phyloP scores from a whole-genome alignment of 2,888 invertebrate species.

The Eremobia ochroleuca region DNA sequence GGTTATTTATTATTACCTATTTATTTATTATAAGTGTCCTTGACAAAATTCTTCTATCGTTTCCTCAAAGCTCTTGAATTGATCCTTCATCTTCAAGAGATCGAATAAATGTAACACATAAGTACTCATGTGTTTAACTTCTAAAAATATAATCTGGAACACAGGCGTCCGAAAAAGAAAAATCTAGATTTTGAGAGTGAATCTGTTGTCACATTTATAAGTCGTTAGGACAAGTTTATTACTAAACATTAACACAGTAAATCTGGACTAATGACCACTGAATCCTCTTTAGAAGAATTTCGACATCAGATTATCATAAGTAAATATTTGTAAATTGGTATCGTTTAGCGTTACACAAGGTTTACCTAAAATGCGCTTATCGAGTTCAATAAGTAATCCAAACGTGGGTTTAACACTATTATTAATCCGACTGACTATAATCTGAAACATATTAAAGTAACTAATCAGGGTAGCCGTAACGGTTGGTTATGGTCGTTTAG shows the following conservation, averaged over 20 bases:
- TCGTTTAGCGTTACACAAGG: constrained; percentile 40
- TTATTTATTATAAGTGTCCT: too few species aligned
- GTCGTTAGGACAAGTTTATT: not conserved
- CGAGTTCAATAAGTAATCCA: constrained; percentile 23
- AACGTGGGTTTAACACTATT: constrained; percentile 19
- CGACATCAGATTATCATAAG: constrained; percentile 18
- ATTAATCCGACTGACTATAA: constrained; percentile 36
- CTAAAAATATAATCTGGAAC: not conserved
- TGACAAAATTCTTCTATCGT: not conserved
- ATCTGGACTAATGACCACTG: constrained; percentile 3
- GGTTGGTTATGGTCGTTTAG: constrained; percentile 34
- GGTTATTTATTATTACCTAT: too few species aligned
- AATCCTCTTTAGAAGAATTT: constrained; percentile 31
- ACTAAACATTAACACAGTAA: not conserved
- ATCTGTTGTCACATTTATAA: constrained; percentile 1
- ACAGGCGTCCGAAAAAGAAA: not conserved
- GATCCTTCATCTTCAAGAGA: not conserved
- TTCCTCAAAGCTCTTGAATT: not conserved
- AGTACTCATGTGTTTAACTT: not conserved
- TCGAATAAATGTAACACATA: not conserved
- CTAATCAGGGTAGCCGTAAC: constrained; percentile 32
- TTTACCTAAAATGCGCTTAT: constrained; percentile 43
- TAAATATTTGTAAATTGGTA: constrained; percentile 15
- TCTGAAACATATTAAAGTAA: constrained; percentile 29
- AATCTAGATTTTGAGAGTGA: not conserved